Base-by-base conservation (phyloP, 53 echinoderm and acorn worm genomes). In the Astropecten irregularis region DNA sequence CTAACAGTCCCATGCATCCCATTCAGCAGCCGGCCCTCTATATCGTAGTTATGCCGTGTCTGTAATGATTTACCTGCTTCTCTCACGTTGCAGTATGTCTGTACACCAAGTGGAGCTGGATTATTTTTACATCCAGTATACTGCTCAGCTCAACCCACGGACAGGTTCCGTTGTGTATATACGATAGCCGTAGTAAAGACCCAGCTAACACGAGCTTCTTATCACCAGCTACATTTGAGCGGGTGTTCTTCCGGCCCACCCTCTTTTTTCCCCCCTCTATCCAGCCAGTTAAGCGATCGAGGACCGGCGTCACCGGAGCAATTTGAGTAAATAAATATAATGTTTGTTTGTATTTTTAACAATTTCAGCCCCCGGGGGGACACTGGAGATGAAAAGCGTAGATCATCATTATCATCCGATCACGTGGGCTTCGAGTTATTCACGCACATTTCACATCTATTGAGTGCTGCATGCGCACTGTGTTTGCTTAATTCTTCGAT, bases 371-470 rank as follows among this genome's bases (percentile, higher is more conserved):
- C 49, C 48, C 49, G 20, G 32, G 50, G 71, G 52, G 34, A 71
- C 71, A 48, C 48, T 26, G 15, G 50, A 50, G 50, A 49, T 49
- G 22, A 52, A 31, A 33, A 52, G 71, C 71, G 52, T 14, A 15
- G 59, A 58, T 71, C 71, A 50, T 71, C 71, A 71, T 71, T 50
- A 51, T 71, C 51, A 53, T 71, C 50, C 50, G 49, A 53, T 71
- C 71, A 71, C 71, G 71, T 71, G 71, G 29, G 52, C 9, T 11
- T 44, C 34, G 34, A 21, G 52, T 71, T 71, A 71, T 52, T 71
- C 33, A 71, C 71, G 71, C 33, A 16, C 34, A 34, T 71, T 71
- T 52, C 52, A 51, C 34, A 51, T 52, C 52, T 52, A 71, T 71
- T 71, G 49, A 71, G 50, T 50, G 32, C 49, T 50, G 23, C 71